These are phyloP conservation scores for Laticauda colubrina DNA, from an alignment of 2,113 vertebrate genomes.

Conservation along the genomic window DNA sequence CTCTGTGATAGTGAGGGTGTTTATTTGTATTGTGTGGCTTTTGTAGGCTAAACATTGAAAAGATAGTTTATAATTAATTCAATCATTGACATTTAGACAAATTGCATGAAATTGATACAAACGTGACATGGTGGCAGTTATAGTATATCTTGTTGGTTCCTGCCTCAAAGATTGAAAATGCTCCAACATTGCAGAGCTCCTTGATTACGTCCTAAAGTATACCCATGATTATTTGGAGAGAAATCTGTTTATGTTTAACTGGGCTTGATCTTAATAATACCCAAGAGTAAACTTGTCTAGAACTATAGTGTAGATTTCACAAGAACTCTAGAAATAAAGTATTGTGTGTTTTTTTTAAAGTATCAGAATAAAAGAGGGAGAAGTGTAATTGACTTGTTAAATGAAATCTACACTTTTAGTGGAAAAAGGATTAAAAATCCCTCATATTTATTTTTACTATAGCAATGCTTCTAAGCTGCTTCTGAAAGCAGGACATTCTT, in stretches of 20 bases:
- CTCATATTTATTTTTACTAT: not conserved
- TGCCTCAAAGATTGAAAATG: not conserved
- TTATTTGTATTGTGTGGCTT: not conserved
- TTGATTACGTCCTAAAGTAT: not conserved
- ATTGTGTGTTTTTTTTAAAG: not conserved
- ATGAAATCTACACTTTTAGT: not conserved
- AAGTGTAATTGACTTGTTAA: not conserved
- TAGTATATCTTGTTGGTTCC: not conserved
- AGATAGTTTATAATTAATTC: not conserved
- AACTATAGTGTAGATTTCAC: not conserved
- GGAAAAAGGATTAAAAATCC: not conserved
- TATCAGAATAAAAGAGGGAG: not conserved
- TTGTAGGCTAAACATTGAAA: not conserved
- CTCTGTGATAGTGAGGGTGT: not conserved
- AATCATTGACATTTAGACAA: not conserved
- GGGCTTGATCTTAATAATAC: not conserved
- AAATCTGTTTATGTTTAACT: not conserved
- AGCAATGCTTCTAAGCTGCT: constrained; percentile 37
- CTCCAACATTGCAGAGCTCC: not conserved
- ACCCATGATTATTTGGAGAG: not conserved
- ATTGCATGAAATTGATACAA: not conserved
- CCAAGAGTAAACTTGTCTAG: not conserved
- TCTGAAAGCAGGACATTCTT: not conserved
- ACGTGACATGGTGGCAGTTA: not conserved
- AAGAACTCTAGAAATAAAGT: not conserved